Evolutionary conservation across 2,888 invertebrate genomes (phyloP).

Genomic region (Hartigia nigra): DNA sequence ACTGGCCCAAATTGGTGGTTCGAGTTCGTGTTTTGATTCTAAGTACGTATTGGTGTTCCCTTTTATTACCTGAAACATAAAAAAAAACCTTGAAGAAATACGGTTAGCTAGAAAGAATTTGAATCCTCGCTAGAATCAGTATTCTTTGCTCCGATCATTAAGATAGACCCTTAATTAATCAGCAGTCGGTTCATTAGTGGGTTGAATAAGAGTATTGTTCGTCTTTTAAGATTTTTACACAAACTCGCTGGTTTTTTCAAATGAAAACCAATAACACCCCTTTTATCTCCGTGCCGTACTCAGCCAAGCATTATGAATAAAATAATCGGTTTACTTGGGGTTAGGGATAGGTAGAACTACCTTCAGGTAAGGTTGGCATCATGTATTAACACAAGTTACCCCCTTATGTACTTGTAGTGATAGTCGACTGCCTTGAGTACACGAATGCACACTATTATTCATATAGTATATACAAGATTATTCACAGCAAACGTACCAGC

Average conservation of each 20-base stretch:
- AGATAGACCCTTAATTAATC: slow-evolving; percentile 2
- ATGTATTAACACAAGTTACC: slow-evolving; percentile 21
- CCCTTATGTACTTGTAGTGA: slow-evolving; percentile 46
- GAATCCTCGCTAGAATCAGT: background rate
- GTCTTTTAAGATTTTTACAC: background rate
- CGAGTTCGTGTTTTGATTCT: slow-evolving; percentile 80
- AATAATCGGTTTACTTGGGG: slow-evolving; percentile 51
- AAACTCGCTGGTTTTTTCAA: background rate
- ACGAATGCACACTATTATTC: background rate
- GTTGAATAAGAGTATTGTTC: background rate
- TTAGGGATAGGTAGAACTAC: background rate
- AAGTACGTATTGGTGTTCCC: slow-evolving; percentile 91
- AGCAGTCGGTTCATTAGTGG: background rate
- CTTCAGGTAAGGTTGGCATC: background rate
- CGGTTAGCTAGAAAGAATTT: background rate
- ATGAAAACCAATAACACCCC: background rate
- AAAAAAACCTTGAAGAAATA: slow-evolving; percentile 21
- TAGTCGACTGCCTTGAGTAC: slow-evolving; percentile 11
- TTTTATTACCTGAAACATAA: slow-evolving; percentile 75
- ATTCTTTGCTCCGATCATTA: background rate
- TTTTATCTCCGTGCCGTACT: background rate
- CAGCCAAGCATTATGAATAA: slow-evolving; percentile 52
- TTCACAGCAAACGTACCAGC: too few species aligned
- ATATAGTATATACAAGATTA: background rate
- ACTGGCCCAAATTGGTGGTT: slow-evolving; percentile 87